Base-by-base conservation (phyloP, 2,113 vertebrate genomes). In the Conger conger region DNA sequence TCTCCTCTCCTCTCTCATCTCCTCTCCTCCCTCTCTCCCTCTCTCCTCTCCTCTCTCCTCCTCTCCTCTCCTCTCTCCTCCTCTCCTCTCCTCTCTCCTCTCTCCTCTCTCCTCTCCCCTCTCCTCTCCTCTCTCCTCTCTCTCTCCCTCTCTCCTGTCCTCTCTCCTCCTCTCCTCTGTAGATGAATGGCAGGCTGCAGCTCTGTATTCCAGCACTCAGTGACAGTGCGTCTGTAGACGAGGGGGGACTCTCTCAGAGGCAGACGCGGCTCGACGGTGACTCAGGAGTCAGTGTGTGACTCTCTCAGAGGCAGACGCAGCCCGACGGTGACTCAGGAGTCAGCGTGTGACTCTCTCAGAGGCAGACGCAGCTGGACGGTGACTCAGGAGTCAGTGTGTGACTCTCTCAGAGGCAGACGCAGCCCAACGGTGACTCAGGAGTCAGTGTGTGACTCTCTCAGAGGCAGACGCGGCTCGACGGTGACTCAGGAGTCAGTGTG, bases 51-150 rank as follows among this genome's bases (percentile, higher is more conserved):
- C 83, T 84, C n/a, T 84, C 30, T 20, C 76, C 45, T 18, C 27
- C 83, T 57, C 76, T 30, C 23, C 83, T 82, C 11, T 27, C 11
- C 83, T 84, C n/a, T 84, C 30, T 20, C 76, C 45, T 18, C 27
- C 83, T 57, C 76, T 30, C 23, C 83, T 82, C 11, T 27, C 11
- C 83, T 84, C n/a, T n/a, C n/a, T n/a, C n/a, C n/a, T n/a, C n/a
- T n/a, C n/a, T n/a, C n/a, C n/a, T n/a, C n/a, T n/a, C n/a, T n/a
- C n/a, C n/a, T n/a, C n/a, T n/a, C n/a, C n/a, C n/a, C n/a, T 84
- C 30, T 20, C 76, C 45, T 18, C 27, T 76, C 37, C 76, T 30
- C 23, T 82, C 11, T 27, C 11, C 83, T 84, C n/a, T n/a, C n/a
- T 84, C 45, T 18, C 27, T 76, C 37, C 76, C 38, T 13, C 83